Percentiles rank a stretch among this genome's conserved stretches.
Evolutionary conservation across 2,888 invertebrate species (phyloP).

Genomic region (Microplitis manilae): DNA sequence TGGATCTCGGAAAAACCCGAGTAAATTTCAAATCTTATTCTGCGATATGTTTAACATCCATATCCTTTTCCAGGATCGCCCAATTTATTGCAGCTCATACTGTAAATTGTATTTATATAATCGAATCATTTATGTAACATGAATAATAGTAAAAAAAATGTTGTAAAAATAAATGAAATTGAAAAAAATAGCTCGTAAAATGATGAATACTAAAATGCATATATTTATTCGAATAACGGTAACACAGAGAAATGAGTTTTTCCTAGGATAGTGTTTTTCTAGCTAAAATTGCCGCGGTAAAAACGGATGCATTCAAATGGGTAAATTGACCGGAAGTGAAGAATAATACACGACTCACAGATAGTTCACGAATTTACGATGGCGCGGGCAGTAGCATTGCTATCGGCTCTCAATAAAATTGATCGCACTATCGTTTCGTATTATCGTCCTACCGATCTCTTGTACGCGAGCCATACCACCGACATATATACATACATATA

Average conservation of each 20-base stretch:
- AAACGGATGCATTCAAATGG: conserved; percentile 39
- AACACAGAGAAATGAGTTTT: conserved; percentile 19
- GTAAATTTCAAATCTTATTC: conserved; percentile 15
- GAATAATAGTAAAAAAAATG: neutral
- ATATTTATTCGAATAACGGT: conserved; percentile 2
- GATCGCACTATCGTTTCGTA: conserved; percentile 36
- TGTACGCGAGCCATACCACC: conserved; percentile 21
- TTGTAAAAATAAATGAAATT: neutral
- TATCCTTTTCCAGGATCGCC: neutral
- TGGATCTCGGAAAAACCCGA: conserved; percentile 12
- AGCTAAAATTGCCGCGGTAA: conserved; percentile 22
- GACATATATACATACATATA: neutral
- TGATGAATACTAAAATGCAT: neutral
- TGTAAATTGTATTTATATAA: neutral
- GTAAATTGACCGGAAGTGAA: conserved; percentile 41
- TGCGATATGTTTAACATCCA: neutral
- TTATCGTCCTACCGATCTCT: conserved; percentile 36
- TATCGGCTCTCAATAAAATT: conserved; percentile 43
- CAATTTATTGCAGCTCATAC: neutral
- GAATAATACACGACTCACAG: conserved; percentile 40
- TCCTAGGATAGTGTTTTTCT: neutral
- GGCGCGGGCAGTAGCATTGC: conserved; percentile 18
- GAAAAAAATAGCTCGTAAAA: neutral
- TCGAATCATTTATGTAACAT: neutral
- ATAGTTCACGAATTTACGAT: conserved; percentile 40